Evolutionary conservation across 2,888 invertebrate species (phyloP).

Genomic region (Mongoloraphidia duomilia): DNA sequence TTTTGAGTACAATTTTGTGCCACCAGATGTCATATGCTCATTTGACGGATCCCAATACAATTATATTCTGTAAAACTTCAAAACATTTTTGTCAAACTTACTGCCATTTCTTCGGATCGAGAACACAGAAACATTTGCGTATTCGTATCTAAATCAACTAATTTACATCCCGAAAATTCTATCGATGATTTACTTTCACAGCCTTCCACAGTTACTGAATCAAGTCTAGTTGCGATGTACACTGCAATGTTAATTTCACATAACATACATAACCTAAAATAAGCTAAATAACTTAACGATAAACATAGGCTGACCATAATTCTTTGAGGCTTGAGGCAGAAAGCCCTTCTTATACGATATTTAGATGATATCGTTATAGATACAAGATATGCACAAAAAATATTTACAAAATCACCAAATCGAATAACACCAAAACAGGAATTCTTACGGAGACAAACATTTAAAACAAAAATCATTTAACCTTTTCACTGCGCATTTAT

Average conservation of each 20-base stretch:
- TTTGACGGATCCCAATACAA: too few species aligned
- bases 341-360: too few species aligned
- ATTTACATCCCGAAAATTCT: slow-evolving; percentile 48
- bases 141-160: slow-evolving; percentile 41
- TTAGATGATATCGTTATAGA: background rate
- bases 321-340: too few species aligned
- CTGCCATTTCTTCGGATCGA: slow-evolving; percentile 33
- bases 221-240: slow-evolving; percentile 51
- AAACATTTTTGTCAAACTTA: slow-evolving; percentile 9
- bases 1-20: too few species aligned
- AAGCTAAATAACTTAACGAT: background rate
- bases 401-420: too few species aligned
- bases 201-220: slow-evolving; percentile 47
- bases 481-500: too few species aligned
- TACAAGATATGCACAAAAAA: too few species aligned
- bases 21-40: too few species aligned
- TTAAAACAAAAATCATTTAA: too few species aligned
- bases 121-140: slow-evolving; percentile 35
- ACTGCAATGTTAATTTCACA: slow-evolving; percentile 29
- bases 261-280: background rate
- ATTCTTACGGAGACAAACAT: too few species aligned
- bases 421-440: too few species aligned
- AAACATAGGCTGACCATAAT: background rate
- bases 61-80: background rate
- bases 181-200: slow-evolving; percentile 35